Evolutionary conservation across 2,797 vertebrate species (phyloP).

Genomic region (Myotis myotis): DNA sequence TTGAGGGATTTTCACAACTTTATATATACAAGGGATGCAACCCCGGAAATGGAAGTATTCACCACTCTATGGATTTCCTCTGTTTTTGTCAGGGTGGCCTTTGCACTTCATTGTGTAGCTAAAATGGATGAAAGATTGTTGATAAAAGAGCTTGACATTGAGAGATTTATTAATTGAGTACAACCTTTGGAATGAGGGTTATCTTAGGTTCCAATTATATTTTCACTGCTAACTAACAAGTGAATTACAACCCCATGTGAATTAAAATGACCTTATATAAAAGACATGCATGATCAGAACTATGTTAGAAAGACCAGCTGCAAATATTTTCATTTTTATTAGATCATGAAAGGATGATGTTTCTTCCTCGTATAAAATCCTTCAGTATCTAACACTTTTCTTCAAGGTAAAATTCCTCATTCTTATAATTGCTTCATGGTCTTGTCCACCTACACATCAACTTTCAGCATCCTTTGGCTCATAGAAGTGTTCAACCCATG

Average conservation of each 20-base stretch:
- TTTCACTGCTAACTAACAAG: constrained; percentile 15
- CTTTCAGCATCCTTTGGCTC: neutral
- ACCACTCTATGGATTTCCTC: neutral
- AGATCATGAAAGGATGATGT: neutral
- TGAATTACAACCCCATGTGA: neutral
- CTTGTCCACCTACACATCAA: neutral
- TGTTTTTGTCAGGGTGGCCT: neutral
- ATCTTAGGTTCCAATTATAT: constrained; percentile 20
- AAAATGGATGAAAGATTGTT: neutral
- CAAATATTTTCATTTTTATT: neutral
- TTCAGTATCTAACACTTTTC: neutral
- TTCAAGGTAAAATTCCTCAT: neutral
- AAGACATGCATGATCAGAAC: neutral
- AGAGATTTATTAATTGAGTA: neutral
- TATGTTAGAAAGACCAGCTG: neutral
- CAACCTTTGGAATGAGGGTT: neutral
- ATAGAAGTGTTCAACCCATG: neutral
- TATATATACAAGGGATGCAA: neutral
- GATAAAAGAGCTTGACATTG: neutral
- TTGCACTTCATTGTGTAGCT: neutral
- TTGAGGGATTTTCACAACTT: neutral
- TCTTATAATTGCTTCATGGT: neutral
- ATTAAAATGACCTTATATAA: neutral
- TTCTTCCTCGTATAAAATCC: neutral
- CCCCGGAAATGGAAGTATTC: neutral